Conservation (phyloP, 2,888 invertebrate genomes). For the Leptopilina myrica region DNA sequence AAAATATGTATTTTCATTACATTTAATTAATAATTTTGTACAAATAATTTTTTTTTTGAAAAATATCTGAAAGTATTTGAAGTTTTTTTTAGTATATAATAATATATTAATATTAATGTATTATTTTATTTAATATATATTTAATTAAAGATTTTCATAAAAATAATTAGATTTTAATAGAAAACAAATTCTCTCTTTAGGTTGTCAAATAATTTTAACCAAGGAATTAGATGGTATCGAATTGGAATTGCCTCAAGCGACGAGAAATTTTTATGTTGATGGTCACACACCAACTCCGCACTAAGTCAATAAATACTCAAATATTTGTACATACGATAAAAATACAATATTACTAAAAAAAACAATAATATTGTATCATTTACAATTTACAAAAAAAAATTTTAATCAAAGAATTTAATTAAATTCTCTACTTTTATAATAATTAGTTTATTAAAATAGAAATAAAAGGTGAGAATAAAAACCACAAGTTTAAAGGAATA, state of each 20-base stretch:
- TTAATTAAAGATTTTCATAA: too few relatives aligned
- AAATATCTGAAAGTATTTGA: too few relatives aligned
- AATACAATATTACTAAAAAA: neutral
- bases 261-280: conserved; percentile 98
- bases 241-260: conserved; percentile 89
- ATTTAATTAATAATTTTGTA: too few relatives aligned
- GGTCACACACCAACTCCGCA: conserved; percentile 97
- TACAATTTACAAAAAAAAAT: neutral
- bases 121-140: too few relatives aligned
- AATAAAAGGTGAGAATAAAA: neutral
- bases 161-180: neutral
- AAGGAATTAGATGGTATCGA: conserved; percentile 93
- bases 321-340: conserved; percentile 41
- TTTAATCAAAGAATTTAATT: too few relatives aligned
- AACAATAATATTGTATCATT: too few relatives aligned
- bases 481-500: neutral
- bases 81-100: too few relatives aligned
- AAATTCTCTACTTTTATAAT: neutral
- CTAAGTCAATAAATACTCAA: conserved; percentile 76
- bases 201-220: conserved; percentile 93
- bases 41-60: too few relatives aligned
- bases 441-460: neutral
- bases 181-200: conserved; percentile 75
- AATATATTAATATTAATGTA: neutral
- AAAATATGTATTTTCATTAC: too few relatives aligned